phyloP scores from a whole-genome alignment of 2,113 vertebrate genomes.

The Saiga tatarica region DNA sequence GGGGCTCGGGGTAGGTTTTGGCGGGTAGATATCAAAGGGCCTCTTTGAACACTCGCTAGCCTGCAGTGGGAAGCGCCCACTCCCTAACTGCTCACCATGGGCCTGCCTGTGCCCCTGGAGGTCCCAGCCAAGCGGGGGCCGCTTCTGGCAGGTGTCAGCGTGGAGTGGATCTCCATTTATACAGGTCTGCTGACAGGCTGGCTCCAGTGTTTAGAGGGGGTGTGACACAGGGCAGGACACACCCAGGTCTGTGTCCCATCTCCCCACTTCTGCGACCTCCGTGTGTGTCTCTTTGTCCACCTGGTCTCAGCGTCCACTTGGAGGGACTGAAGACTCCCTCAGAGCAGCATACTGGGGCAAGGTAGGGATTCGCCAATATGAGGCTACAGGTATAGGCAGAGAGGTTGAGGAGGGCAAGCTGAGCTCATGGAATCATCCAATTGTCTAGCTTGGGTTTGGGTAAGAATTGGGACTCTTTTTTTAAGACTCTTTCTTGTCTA shows the following conservation, averaged over 20 bases:
- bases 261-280: neutral
- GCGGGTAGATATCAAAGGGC: neutral
- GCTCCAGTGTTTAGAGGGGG: neutral
- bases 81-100: neutral
- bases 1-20: neutral
- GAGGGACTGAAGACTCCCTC: neutral
- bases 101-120: neutral
- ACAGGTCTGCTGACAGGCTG: neutral
- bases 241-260: neutral
- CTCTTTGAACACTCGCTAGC: neutral
- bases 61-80: neutral
- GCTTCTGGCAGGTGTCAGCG: neutral
- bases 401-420: neutral
- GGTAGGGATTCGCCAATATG: neutral
- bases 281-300: neutral
- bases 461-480: neutral
- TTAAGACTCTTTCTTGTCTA: neutral
- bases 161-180: neutral
- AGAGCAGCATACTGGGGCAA: neutral
- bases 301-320: neutral
- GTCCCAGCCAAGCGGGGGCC: neutral
- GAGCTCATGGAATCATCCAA: neutral
- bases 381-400: neutral
- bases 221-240: fast-evolving
- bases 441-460: neutral